phyloP scores from a whole-genome alignment of 2,113 vertebrate genomes.

The Ageneiosus marmoratus region DNA sequence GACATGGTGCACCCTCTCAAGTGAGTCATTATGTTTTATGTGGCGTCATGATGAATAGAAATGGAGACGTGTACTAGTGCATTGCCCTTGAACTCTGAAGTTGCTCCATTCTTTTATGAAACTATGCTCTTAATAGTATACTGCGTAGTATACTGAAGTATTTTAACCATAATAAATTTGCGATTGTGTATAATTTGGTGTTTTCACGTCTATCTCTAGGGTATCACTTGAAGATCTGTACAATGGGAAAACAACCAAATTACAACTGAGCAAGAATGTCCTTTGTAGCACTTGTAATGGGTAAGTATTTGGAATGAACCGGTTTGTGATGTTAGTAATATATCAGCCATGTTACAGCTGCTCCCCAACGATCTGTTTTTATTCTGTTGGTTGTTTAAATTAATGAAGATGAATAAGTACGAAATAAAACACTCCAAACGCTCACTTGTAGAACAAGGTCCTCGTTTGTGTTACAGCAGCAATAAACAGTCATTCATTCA shows the following conservation, averaged over 20 bases:
- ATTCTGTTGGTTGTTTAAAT: background rate
- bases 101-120: background rate
- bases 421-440: no score
- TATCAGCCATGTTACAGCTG: background rate
- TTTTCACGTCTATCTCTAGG: conserved; percentile 65
- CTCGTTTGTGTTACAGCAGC: no score
- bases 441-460: no score
- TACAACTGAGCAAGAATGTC: conserved; percentile 99
- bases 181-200: background rate
- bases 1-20: conserved; percentile 98
- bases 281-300: conserved; percentile 94
- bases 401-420: background rate
- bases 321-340: background rate
- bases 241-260: conserved; percentile 98
- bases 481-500: no score
- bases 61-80: background rate
- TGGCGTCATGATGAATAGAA: background rate
- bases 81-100: background rate
- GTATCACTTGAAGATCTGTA: conserved; percentile 98
- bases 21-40: conserved; percentile 68
- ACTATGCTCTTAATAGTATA: background rate
- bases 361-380: no score
- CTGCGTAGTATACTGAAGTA: background rate
- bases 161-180: background rate
- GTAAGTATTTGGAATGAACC: conserved; percentile 74